Evolutionary conservation across 1,140 invertebrate species (phyloP), one percentile per base, ranked within the genome.

Genomic region (Lepidurus apus): DNA sequence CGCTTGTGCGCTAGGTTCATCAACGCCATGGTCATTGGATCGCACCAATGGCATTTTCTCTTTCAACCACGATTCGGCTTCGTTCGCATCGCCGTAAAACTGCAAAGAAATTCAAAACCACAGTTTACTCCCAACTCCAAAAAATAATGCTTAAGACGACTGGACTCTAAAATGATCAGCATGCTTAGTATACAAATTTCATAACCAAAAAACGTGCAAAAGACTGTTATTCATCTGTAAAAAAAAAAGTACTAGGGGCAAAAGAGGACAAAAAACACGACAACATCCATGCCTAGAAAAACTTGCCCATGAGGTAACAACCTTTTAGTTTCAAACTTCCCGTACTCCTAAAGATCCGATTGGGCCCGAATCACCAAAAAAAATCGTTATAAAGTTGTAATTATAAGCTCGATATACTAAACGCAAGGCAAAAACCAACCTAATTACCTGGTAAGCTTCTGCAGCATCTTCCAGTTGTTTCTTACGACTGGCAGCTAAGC

Each of bases 71-170:
- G 95, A 97, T 82, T 98, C 97, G 0, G 96, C 93, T 84, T 99
- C 97, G 85, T 99, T 98, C 0, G 96, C 96, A 86, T 99, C 97
- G 2, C 95, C 92, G 84, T 96, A 97, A 86, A 96, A 98, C 88
- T 95, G 88, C 17, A 84, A 77, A 65, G 24, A 78, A 26, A 65
- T 7, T n/a, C 53, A 78, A 81, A 78, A 8, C 17, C 24, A 24
- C n/a, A 45, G 81, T 34, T 79, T 77, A 42, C 34, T 82, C 26
- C 13, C 43, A 42, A 43, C 43, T 79, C 73, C 1, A n/a, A 65
- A 13, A 79, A 26, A 11, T 43, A 76, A 74, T 76, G 73, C 75
- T 73, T 34, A 79, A 79, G 73, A 77, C 79, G 74, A 74, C 53
- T 43, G 47, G 80, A 74, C 75, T 44, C 34, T 78, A 21, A 42